A percentile compares a stretch with the other conserved stretches of the same genome.
phyloP scores from a whole-genome alignment of 2,888 invertebrate species.

The Hydropsyche betteni region DNA sequence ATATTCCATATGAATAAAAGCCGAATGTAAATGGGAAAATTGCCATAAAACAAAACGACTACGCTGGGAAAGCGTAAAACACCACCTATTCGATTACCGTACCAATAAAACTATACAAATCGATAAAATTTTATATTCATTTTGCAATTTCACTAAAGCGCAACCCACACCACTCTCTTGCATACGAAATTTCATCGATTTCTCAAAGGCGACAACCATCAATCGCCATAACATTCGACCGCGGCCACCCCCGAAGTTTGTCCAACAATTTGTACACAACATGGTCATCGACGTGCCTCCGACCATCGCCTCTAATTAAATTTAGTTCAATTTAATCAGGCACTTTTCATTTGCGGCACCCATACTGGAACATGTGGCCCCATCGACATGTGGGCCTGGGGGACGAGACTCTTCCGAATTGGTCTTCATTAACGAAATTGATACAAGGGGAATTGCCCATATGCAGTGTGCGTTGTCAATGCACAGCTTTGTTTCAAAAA shows the following conservation, averaged over 20 bases:
- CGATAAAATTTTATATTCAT: not conserved
- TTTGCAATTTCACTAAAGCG: conserved; percentile 18
- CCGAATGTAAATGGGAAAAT: too few species aligned
- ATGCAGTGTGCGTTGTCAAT: not conserved
- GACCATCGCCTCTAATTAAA: conserved; percentile 49
- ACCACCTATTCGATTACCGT: too few species aligned
- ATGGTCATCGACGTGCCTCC: conserved; percentile 38
- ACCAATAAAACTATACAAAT: too few species aligned
- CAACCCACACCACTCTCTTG: not conserved
- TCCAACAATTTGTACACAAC: conserved; percentile 44
- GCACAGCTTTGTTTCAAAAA: conserved; percentile 28
- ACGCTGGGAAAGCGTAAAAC: too few species aligned
- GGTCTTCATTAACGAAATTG: conserved; percentile 46
- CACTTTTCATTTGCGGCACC: conserved; percentile 45
- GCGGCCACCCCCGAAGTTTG: conserved; percentile 21
- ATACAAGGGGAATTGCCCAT: conserved; percentile 34
- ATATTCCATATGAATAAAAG: too few species aligned
- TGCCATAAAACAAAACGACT: too few species aligned
- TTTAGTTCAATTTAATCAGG: conserved; percentile 51
- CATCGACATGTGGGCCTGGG: conserved; percentile 17
- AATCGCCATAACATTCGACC: too few species aligned
- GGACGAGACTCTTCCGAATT: conserved; percentile 26
- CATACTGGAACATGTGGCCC: conserved; percentile 41
- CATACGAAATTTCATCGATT: too few species aligned
- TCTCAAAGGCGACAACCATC: not conserved